A percentile compares a stretch with the other conserved stretches of the same genome.
phyloP scores from a whole-genome alignment of 2,888 invertebrate species.

The Eupeodes latifasciatus region DNA sequence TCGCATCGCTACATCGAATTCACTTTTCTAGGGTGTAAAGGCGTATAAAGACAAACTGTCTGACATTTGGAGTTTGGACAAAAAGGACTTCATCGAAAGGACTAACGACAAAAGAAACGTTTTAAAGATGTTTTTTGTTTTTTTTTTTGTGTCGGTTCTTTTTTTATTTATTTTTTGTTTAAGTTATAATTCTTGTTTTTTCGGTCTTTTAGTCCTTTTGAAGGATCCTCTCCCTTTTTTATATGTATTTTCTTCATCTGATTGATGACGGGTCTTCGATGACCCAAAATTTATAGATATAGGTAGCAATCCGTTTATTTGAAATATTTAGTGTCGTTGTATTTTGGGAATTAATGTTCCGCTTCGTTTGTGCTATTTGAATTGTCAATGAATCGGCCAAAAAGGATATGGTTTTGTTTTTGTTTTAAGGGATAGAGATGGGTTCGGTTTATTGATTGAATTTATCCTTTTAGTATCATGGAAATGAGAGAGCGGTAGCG shows the following conservation, averaged over 20 bases:
- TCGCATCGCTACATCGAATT: conserved; percentile 24
- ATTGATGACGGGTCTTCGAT: conserved; percentile 74
- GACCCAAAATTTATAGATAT: conserved; percentile 60
- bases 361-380: conserved; percentile 74
- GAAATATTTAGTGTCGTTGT: conserved; percentile 65
- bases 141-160: background rate
- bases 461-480: conserved; percentile 46
- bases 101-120: conserved; percentile 58
- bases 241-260: conserved; percentile 37
- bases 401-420: conserved; percentile 38
- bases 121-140: conserved; percentile 44
- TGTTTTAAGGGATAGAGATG: background rate
- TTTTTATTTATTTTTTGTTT: conserved; percentile 21
- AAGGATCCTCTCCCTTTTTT: conserved; percentile 21
- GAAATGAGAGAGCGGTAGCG: background rate
- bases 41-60: conserved; percentile 58
- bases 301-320: conserved; percentile 58
- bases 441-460: conserved; percentile 61
- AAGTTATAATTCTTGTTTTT: conserved; percentile 18
- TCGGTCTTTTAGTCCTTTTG: conserved; percentile 20
- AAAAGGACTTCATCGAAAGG: conserved; percentile 52
- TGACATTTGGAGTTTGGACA: conserved; percentile 49
- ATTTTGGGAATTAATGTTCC: conserved; percentile 70
- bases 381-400: conserved; percentile 71
- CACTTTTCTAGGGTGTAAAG: conserved; percentile 43